Percentiles rank a stretch among this genome's conserved stretches.
Conservation (phyloP, 2,113 vertebrate species). For the Turdus rufiventris region DNA sequence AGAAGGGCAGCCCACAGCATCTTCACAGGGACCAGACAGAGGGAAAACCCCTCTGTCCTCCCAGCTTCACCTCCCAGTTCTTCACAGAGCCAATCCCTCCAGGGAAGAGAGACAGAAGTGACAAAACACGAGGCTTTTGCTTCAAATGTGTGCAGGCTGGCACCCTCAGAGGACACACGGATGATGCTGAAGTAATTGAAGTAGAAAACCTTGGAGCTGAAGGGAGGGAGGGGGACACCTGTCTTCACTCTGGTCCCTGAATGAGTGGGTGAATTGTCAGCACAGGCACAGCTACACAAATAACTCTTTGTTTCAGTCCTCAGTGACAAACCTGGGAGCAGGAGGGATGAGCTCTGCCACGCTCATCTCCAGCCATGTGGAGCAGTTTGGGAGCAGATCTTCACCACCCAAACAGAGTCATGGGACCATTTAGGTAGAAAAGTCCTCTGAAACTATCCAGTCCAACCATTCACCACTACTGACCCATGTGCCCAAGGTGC, state of each 20-base stretch:
- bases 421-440: neutral
- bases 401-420: neutral
- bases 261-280: neutral
- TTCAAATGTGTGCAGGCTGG: accelerated
- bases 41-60: neutral
- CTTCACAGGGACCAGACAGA: neutral
- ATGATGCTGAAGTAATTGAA: neutral
- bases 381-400: neutral
- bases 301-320: neutral
- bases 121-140: neutral
- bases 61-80: neutral
- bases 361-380: accelerated
- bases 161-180: neutral
- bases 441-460: neutral
- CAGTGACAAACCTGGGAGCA: neutral
- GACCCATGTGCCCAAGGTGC: neutral
- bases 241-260: neutral
- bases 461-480: neutral
- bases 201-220: neutral
- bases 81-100: neutral
- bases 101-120: neutral
- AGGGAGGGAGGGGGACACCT: neutral
- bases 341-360: accelerated
- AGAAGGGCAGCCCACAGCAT: neutral
- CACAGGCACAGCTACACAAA: neutral